These are phyloP conservation scores for Ranitomeya imitator DNA, from an alignment of 2,113 vertebrate species.

Conservation along the genomic window DNA sequence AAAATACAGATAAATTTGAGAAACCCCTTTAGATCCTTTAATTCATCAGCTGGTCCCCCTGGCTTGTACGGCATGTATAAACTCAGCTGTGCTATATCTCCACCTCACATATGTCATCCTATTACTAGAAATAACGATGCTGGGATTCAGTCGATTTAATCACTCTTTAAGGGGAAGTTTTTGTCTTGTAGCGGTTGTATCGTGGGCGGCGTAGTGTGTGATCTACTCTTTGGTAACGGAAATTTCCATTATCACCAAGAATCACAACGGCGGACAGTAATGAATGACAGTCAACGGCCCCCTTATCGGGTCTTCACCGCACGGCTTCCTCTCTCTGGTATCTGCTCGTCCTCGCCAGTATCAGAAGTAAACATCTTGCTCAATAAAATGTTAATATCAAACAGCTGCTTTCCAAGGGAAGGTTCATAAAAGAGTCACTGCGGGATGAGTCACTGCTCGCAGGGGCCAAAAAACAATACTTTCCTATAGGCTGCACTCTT, in stretches of 20 bases:
- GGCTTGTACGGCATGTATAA: no score
- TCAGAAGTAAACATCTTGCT: slow-evolving; percentile 42
- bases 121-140: no score
- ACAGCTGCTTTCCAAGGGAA: slow-evolving; percentile 17
- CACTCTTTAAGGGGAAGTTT: background rate
- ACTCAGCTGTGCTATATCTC: no score
- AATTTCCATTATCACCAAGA: background rate
- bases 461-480: background rate
- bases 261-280: background rate
- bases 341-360: slow-evolving; percentile 10
- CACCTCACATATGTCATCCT: no score
- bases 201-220: background rate
- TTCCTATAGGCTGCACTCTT: background rate
- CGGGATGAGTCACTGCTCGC: slow-evolving; percentile 25
- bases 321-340: slow-evolving; percentile 29
- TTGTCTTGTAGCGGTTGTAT: background rate
- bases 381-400: slow-evolving; percentile 46
- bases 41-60: no score
- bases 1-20: no score
- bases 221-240: background rate
- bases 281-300: slow-evolving; percentile 9
- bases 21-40: no score
- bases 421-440: background rate
- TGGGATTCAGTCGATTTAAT: background rate
- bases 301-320: slow-evolving; percentile 19